phyloP scores from a whole-genome alignment of 2,888 invertebrate species.

The Zygogramma bicolorata region DNA sequence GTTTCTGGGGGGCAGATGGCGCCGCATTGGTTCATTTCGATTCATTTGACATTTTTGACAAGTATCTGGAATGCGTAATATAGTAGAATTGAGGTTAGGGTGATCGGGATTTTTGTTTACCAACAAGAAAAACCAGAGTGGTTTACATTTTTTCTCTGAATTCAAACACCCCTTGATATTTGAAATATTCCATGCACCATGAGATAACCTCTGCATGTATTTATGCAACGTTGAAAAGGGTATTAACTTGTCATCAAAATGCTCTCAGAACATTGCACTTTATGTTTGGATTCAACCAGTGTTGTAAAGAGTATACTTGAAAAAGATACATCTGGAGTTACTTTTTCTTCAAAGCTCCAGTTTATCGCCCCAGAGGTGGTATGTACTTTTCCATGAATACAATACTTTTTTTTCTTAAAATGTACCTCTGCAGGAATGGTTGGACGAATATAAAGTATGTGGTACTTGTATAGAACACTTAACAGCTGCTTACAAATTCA shows the following conservation, averaged over 20 bases:
- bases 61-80: no score
- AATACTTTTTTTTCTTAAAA: background rate
- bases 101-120: no score
- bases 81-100: no score
- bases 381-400: background rate
- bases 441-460: conserved; percentile 42
- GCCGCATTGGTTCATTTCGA: no score
- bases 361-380: conserved; percentile 49
- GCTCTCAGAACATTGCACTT: conserved; percentile 38
- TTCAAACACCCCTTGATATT: no score
- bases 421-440: conserved; percentile 47
- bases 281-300: conserved; percentile 41
- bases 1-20: no score
- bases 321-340: conserved; percentile 32
- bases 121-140: no score
- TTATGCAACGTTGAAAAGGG: background rate
- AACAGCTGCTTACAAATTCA: conserved; percentile 44
- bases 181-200: no score
- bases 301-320: conserved; percentile 27
- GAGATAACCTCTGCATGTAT: no score
- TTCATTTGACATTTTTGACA: no score
- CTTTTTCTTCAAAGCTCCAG: conserved; percentile 39
- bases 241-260: background rate
- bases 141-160: no score
- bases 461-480: conserved; percentile 41